Conservation (phyloP, 2,888 invertebrate genomes). For the Noctuana brunneofusca region DNA sequence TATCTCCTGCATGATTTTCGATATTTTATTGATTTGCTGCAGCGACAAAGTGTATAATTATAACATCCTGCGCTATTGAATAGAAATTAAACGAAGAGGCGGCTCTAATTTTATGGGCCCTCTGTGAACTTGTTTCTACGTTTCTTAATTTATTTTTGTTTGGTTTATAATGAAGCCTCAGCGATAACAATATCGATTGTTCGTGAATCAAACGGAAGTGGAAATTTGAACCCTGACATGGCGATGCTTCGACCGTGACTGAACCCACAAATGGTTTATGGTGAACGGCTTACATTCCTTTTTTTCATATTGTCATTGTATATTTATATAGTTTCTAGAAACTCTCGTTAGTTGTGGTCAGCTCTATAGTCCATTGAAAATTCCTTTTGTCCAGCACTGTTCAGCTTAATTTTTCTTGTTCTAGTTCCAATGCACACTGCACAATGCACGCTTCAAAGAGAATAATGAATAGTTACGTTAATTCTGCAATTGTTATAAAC, state of each 20-base stretch:
- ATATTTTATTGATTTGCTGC: slow-evolving; percentile 40
- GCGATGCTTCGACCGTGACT: slow-evolving; percentile 71
- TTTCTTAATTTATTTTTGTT: slow-evolving; percentile 62
- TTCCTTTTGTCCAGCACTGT: slow-evolving; percentile 6
- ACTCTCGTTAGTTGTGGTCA: slow-evolving; percentile 30
- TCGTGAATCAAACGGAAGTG: slow-evolving; percentile 72
- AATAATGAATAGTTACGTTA: not conserved
- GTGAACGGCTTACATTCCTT: slow-evolving; percentile 32
- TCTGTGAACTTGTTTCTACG: slow-evolving; percentile 34
- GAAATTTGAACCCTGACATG: slow-evolving; percentile 74
- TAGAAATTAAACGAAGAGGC: slow-evolving; percentile 31
- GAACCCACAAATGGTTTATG: slow-evolving; percentile 57
- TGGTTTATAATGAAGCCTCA: slow-evolving; percentile 69
- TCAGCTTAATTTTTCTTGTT: not conserved
- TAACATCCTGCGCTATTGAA: slow-evolving; percentile 32
- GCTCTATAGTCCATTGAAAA: slow-evolving; percentile 15
- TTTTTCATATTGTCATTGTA: slow-evolving; percentile 35
- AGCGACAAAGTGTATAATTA: slow-evolving; percentile 34
- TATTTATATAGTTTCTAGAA: slow-evolving; percentile 33
- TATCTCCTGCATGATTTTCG: slow-evolving; percentile 72
- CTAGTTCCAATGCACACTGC: not conserved
- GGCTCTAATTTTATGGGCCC: slow-evolving; percentile 27
- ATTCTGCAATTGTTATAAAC: not conserved
- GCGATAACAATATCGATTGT: slow-evolving; percentile 76
- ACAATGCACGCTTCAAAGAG: too few species aligned